A percentile compares a stretch with the other conserved stretches of the same genome.
Evolutionary conservation across 2,797 vertebrate genomes (phyloP).

Genomic region (Gila robusta): DNA sequence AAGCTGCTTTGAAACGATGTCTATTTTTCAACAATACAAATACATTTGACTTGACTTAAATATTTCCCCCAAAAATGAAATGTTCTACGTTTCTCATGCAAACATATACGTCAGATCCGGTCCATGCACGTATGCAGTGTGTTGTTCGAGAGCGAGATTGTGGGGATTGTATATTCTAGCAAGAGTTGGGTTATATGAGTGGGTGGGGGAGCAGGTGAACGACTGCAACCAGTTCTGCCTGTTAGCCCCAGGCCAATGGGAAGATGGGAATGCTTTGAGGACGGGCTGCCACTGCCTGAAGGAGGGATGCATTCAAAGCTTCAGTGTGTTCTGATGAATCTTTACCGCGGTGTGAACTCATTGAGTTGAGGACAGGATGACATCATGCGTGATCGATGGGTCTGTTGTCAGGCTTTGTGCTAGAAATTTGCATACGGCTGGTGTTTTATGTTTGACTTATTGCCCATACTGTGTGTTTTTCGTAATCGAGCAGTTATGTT

Average conservation of each 20-base stretch:
- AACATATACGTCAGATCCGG: neutral
- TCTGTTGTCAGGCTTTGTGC: neutral
- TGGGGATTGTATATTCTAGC: neutral
- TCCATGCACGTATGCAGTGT: neutral
- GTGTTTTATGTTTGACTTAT: neutral
- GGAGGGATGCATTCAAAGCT: neutral
- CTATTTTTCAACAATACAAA: neutral
- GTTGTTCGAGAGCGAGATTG: neutral
- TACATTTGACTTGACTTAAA: neutral
- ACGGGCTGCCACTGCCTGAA: neutral
- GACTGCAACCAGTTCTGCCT: constrained; percentile 26
- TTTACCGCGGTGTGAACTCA: constrained; percentile 1
- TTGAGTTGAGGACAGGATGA: neutral
- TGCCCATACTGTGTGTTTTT: neutral
- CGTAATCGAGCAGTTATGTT: neutral
- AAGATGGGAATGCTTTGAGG: constrained; percentile 15
- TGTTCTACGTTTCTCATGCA: neutral
- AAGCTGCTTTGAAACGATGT: neutral
- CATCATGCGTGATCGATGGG: neutral
- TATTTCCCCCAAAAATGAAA: neutral
- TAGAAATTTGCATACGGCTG: constrained; percentile 1
- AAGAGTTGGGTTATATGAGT: no score
- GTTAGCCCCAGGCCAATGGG: constrained; percentile 20
- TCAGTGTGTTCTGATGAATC: neutral
- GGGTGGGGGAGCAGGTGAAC: constrained; percentile 31